Evolutionary conservation across 1,140 invertebrate species (phyloP).

Genomic region (Zelostemma sp.): DNA sequence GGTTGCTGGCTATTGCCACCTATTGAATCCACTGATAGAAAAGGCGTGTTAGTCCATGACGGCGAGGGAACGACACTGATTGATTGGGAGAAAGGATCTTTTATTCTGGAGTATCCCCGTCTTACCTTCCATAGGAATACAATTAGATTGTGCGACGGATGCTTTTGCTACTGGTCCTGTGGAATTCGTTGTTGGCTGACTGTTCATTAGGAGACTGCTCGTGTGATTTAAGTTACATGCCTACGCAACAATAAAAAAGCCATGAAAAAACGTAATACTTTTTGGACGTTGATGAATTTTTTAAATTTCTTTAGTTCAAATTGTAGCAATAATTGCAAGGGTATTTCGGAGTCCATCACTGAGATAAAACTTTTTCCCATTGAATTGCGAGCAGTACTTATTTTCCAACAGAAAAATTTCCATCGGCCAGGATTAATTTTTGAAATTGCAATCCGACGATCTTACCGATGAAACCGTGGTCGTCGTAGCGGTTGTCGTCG

Average conservation of each 20-base stretch:
- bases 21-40: constrained; percentile 42
- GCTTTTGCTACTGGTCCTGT: constrained; percentile 62
- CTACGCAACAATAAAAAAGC: constrained; percentile 48
- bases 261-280: background rate
- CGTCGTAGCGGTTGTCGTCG: constrained; percentile 36
- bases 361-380: no score
- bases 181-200: constrained; percentile 58
- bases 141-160: constrained; percentile 60
- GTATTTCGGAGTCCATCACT: no score
- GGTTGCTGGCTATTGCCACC: constrained; percentile 51
- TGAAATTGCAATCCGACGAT: no score
- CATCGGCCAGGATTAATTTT: no score
- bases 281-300: background rate
- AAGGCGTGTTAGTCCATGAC: constrained; percentile 18
- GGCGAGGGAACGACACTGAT: constrained; percentile 7
- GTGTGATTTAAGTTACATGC: constrained; percentile 66
- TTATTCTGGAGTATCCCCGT: no score
- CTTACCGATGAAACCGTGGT: constrained; percentile 63
- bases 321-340: no score
- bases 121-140: constrained; percentile 64
- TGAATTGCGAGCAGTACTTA: no score
- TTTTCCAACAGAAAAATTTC: no score
- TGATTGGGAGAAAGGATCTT: background rate
- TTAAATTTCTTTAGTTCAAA: constrained; percentile 11
- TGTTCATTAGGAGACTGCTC: constrained; percentile 65